These are phyloP conservation scores for Scalopus aquaticus DNA, from an alignment of 2,113 vertebrate species.

Conservation along the genomic window DNA sequence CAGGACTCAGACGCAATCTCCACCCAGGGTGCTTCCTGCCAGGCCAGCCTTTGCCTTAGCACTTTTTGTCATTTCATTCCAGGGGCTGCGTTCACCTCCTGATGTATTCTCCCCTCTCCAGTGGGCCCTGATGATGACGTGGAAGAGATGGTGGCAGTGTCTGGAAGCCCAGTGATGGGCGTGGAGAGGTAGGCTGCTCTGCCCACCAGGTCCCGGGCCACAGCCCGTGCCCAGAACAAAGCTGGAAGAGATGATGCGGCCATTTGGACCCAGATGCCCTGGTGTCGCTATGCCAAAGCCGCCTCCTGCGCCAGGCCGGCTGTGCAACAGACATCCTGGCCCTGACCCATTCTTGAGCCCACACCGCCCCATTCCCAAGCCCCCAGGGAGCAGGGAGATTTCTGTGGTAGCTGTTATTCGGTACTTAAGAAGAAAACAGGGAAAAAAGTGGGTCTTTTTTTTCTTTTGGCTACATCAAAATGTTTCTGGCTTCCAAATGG, in stretches of 20 bases:
- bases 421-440: conserved; percentile 38
- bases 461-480: neutral
- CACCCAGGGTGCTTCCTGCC: neutral
- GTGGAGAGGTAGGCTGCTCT: neutral
- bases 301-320: neutral
- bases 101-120: neutral
- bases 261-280: neutral
- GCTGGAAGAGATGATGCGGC: neutral
- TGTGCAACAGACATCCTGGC: neutral
- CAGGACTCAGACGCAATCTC: neutral
- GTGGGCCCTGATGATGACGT: neutral
- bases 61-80: neutral
- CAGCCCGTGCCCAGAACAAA: neutral
- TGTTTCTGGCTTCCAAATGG: conserved; percentile 41
- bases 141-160: neutral
- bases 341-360: neutral
- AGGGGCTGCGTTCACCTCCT: too few species aligned
- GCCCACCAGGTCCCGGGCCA: neutral
- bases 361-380: neutral
- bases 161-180: too few species aligned
- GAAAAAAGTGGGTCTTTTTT: neutral
- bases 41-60: neutral
- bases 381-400: too few species aligned
- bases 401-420: neutral
- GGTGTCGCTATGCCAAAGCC: neutral